Evolutionary conservation across 2,113 vertebrate genomes (phyloP).

Genomic region (Actenoides hombroni): DNA sequence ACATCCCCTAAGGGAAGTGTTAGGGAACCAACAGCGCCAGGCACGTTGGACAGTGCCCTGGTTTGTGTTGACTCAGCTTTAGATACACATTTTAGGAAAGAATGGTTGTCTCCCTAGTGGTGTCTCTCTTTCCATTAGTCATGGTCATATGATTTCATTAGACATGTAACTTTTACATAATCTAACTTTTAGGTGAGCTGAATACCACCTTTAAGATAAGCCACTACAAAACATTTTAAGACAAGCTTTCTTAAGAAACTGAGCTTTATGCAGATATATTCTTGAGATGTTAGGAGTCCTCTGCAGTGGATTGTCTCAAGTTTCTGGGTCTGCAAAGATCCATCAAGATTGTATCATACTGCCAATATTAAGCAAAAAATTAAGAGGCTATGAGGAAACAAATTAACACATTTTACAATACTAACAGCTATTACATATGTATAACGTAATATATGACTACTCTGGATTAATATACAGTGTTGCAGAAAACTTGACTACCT

Average conservation of each 20-base stretch:
- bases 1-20: not conserved
- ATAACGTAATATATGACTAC: not conserved
- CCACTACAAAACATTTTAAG: not conserved
- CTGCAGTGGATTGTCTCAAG: not conserved
- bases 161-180: not conserved
- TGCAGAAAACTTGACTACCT: not conserved
- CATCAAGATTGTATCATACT: not conserved
- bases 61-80: not conserved
- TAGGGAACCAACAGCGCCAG: not conserved
- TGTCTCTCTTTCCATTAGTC: not conserved
- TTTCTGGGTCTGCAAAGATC: not conserved
- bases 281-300: not conserved
- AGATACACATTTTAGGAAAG: not conserved
- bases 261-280: not conserved
- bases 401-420: not conserved
- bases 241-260: not conserved
- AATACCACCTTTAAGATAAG: not conserved
- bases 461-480: not conserved
- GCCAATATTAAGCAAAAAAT: not conserved
- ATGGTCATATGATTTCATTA: not conserved
- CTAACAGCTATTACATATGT: conserved; percentile 1
- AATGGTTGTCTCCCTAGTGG: accelerated
- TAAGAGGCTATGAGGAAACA: not conserved
- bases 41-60: not conserved
- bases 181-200: not conserved